phyloP scores from a whole-genome alignment of 2,113 vertebrate species.

The Dicerorhinus sumatrensis region DNA sequence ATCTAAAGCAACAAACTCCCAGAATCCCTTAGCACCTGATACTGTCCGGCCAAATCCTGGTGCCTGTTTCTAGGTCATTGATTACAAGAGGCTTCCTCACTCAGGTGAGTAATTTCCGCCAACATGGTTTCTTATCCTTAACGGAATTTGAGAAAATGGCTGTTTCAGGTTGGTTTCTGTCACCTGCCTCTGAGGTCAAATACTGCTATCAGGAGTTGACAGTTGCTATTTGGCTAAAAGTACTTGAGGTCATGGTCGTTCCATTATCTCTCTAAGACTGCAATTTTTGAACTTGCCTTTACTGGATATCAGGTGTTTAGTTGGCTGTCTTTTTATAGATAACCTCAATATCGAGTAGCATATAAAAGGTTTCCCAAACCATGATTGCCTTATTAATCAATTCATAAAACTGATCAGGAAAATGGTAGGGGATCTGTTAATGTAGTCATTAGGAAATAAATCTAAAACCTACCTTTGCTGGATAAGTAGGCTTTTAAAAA shows the following conservation, averaged over 20 bases:
- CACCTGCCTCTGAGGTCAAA: slow-evolving; percentile 75
- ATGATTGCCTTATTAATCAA: slow-evolving; percentile 77
- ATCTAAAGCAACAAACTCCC: neutral
- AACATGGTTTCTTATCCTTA: slow-evolving; percentile 58
- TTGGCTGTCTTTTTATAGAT: slow-evolving; percentile 74
- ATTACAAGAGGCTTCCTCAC: neutral
- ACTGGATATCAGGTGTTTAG: slow-evolving; percentile 62
- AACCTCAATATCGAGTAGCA: slow-evolving; percentile 71
- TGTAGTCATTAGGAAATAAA: slow-evolving; percentile 61
- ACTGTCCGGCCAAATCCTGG: neutral
- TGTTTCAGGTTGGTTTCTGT: slow-evolving; percentile 68
- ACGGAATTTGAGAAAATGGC: slow-evolving; percentile 73
- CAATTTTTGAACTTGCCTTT: slow-evolving; percentile 70
- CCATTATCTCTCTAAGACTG: slow-evolving; percentile 77
- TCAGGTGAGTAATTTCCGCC: neutral
- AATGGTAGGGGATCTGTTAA: slow-evolving; percentile 50
- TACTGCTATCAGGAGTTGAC: slow-evolving; percentile 73
- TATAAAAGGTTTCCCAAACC: slow-evolving; percentile 69
- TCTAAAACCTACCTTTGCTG: slow-evolving; percentile 42
- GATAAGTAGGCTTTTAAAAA: slow-evolving; percentile 52
- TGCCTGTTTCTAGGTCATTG: slow-evolving; percentile 1
- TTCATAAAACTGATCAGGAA: slow-evolving; percentile 68
- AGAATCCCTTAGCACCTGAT: neutral
- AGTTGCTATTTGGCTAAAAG: slow-evolving; percentile 76
- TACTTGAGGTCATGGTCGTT: slow-evolving; percentile 69